These are phyloP conservation scores for Calosoma granatense DNA, from an alignment of 1,140 invertebrate species.

Conservation along the genomic window DNA sequence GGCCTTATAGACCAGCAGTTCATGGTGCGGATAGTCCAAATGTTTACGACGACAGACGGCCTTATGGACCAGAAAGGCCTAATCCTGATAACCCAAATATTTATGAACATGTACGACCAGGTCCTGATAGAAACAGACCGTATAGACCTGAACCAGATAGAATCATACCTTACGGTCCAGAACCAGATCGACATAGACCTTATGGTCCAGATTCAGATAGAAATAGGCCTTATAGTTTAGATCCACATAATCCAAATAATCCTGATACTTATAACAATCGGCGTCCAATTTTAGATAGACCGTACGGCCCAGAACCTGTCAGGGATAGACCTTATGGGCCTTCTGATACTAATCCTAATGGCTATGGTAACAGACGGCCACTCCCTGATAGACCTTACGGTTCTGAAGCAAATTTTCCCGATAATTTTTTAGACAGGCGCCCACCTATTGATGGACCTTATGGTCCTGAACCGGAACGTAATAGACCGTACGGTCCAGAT, in stretches of 20 bases:
- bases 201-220: neutral
- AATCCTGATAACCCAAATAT: constrained; percentile 13
- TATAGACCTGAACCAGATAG: neutral
- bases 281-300: neutral
- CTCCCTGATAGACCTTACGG: neutral
- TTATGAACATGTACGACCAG: neutral
- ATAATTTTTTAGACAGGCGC: neutral
- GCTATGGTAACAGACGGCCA: neutral
- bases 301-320: neutral
- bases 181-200: neutral
- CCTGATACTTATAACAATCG: neutral
- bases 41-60: constrained; percentile 6
- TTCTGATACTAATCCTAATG: neutral
- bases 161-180: neutral
- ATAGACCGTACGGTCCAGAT: neutral
- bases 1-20: neutral
- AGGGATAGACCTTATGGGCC: neutral
- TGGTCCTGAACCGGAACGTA: neutral
- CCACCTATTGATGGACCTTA: neutral
- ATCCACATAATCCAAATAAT: neutral
- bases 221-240: neutral
- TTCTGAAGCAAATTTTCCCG: neutral
- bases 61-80: neutral
- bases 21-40: neutral
- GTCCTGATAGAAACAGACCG: constrained; percentile 8